Percentiles rank a stretch among this genome's conserved stretches.
phyloP scores from a whole-genome alignment of 2,113 vertebrate species.

The Malurus elegans region DNA sequence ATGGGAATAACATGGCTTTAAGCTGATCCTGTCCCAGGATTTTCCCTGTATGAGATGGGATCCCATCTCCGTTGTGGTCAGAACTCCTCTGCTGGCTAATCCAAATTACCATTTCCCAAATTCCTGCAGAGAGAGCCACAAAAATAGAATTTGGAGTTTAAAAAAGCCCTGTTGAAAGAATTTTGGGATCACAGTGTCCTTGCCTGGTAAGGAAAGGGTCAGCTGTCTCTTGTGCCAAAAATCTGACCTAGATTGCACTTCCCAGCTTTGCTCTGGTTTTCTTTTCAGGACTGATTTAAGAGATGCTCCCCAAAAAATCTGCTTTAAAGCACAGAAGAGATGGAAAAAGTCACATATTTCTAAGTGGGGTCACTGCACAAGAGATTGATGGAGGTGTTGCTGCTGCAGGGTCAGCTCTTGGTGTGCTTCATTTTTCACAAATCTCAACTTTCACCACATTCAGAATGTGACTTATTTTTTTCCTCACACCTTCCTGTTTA shows the following conservation, averaged over 20 bases:
- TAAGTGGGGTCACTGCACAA: not conserved
- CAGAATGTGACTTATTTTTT: not conserved
- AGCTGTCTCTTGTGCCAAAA: not conserved
- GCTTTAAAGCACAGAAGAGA: not conserved
- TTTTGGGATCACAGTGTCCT: not conserved
- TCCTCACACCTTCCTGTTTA: not conserved
- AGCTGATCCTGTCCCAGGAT: not conserved
- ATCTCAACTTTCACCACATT: not conserved
- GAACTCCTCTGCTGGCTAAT: not conserved
- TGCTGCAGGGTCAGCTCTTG: not conserved
- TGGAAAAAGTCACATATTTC: not conserved
- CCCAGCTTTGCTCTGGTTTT: not conserved
- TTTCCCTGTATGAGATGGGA: not conserved
- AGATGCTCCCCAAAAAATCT: not conserved
- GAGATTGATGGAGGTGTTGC: not conserved
- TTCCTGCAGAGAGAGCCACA: not conserved
- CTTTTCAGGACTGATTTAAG: not conserved
- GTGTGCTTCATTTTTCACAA: not conserved
- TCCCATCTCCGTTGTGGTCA: not conserved
- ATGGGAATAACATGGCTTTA: not conserved
- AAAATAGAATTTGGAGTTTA: not conserved
- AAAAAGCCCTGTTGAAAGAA: not conserved
- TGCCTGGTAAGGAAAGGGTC: not conserved
- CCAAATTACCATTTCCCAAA: not conserved
- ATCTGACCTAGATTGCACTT: not conserved